Evolutionary conservation across 2,797 vertebrate genomes (phyloP).

Genomic region (Holocentrus rufus): DNA sequence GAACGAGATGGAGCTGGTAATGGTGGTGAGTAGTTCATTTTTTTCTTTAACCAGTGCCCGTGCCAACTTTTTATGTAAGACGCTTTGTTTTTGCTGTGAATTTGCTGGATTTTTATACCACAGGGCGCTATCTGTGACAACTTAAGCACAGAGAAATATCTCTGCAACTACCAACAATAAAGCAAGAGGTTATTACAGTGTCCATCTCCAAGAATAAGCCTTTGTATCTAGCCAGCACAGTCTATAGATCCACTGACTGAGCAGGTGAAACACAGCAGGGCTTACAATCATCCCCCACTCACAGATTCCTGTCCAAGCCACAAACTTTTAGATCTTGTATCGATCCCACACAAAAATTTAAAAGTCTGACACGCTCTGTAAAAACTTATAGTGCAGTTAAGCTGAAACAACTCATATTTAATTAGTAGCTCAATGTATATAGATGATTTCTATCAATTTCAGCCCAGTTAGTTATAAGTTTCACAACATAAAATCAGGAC

Average conservation of each 20-base stretch:
- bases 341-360: too few species aligned
- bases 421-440: constrained; percentile 38
- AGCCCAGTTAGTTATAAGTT: constrained; percentile 54
- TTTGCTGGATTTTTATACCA: too few species aligned
- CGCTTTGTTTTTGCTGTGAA: too few species aligned
- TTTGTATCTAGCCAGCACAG: too few species aligned
- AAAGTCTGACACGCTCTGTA: too few species aligned
- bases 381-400: constrained; percentile 3
- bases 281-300: too few species aligned
- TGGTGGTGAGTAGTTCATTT: neutral
- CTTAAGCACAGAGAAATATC: neutral
- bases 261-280: too few species aligned
- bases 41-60: too few species aligned
- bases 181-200: neutral
- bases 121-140: neutral
- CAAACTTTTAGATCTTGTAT: too few species aligned
- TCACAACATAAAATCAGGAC: constrained; percentile 16
- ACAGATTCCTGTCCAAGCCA: too few species aligned
- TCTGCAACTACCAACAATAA: neutral
- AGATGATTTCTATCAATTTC: constrained; percentile 54
- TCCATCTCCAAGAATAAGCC: too few species aligned
- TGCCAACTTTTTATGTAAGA: neutral
- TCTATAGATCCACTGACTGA: too few species aligned
- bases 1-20: neutral
- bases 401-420: constrained; percentile 20